A percentile compares a stretch with the other conserved stretches of the same genome.
phyloP scores from a whole-genome alignment of 2,113 vertebrate species.

The Leiothrix lutea region DNA sequence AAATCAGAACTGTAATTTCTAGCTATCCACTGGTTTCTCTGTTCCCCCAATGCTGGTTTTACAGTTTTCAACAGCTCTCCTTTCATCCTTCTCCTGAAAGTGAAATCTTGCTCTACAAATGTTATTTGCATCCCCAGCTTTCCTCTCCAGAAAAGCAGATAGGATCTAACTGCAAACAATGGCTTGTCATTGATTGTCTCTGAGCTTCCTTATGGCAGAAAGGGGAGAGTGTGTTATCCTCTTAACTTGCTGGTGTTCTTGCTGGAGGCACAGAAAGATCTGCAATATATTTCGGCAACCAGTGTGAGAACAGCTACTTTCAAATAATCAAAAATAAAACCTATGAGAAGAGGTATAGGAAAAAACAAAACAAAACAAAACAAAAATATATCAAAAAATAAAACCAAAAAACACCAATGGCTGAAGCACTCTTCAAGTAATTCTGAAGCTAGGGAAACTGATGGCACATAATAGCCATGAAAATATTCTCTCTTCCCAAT shows the following conservation, averaged over 20 bases:
- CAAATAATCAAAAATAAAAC: not conserved
- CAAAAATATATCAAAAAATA: too few relatives aligned
- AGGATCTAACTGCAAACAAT: not conserved
- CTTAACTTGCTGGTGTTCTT: not conserved
- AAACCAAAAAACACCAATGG: not conserved
- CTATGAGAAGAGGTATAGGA: not conserved
- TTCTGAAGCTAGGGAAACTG: not conserved
- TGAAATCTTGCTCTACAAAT: not conserved
- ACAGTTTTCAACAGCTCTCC: not conserved
- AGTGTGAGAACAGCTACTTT: not conserved
- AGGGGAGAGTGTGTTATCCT: not conserved
- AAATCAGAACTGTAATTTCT: not conserved
- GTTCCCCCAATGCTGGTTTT: not conserved
- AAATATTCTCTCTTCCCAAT: not conserved
- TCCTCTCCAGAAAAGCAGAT: not conserved
- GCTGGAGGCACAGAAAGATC: not conserved
- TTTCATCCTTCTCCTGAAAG: not conserved
- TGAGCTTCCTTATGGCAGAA: not conserved
- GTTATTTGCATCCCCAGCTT: not conserved
- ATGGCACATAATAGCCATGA: not conserved
- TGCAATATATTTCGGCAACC: not conserved
- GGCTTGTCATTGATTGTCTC: not conserved
- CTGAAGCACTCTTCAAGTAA: not conserved
- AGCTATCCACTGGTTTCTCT: not conserved
- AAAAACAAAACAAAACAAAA: not conserved